Conservation (phyloP, 2,888 invertebrate species). For the Cataglyphis altisquamis region DNA sequence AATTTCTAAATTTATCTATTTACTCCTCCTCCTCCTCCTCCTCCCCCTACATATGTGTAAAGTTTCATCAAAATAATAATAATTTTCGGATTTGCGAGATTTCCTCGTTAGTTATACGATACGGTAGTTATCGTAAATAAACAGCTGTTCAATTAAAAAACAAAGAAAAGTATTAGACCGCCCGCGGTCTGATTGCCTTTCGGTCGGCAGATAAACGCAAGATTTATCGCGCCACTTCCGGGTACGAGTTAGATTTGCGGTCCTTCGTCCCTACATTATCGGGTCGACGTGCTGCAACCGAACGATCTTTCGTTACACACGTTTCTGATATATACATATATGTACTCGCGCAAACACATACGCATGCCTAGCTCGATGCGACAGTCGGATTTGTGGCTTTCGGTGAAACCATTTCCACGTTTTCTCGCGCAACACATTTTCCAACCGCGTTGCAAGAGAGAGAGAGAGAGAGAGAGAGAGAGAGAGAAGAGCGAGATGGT, state of each 20-base stretch:
- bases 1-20: no score
- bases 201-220: slow-evolving; percentile 66
- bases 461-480: not conserved
- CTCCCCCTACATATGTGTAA: no score
- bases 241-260: slow-evolving; percentile 68
- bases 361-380: slow-evolving; percentile 31
- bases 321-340: not conserved
- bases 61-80: no score
- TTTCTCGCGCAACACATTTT: slow-evolving; percentile 41
- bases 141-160: slow-evolving; percentile 40
- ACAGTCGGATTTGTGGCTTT: slow-evolving; percentile 72
- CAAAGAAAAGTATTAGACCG: slow-evolving; percentile 6
- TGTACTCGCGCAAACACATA: not conserved
- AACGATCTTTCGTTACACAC: slow-evolving; percentile 65
- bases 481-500: not conserved
- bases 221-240: slow-evolving; percentile 67
- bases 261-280: slow-evolving; percentile 67
- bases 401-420: slow-evolving; percentile 54
- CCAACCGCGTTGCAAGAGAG: not conserved
- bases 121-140: slow-evolving; percentile 19
- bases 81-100: no score
- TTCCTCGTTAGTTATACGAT: not conserved
- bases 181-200: slow-evolving; percentile 59
- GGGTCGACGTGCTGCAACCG: slow-evolving; percentile 43
- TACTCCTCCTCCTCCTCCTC: no score